Conservation (phyloP, 2,113 vertebrate species). For the Corythornis vintsioides region DNA sequence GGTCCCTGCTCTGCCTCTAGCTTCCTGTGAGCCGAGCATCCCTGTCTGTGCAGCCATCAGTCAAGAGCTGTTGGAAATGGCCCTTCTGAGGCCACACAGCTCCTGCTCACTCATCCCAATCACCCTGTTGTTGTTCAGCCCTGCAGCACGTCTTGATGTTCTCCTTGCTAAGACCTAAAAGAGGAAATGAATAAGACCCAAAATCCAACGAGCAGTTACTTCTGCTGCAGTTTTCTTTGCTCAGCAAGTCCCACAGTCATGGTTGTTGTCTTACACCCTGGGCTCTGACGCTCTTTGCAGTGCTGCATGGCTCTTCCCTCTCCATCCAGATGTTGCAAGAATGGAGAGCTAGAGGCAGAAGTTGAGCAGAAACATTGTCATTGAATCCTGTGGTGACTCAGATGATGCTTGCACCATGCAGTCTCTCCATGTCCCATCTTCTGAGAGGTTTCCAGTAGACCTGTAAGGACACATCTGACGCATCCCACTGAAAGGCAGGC, state of each 20-base stretch:
- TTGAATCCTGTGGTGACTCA: fast-evolving
- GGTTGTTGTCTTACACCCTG: neutral
- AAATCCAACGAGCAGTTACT: neutral
- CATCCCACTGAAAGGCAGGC: fast-evolving
- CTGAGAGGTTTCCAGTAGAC: neutral
- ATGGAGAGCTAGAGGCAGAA: neutral
- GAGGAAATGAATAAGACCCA: neutral
- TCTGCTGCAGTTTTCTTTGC: neutral
- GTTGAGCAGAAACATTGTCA: fast-evolving
- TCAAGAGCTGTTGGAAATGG: neutral
- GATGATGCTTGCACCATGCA: fast-evolving
- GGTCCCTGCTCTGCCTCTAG: neutral
- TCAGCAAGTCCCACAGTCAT: fast-evolving
- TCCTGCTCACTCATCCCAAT: too few relatives aligned
- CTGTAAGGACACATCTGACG: neutral
- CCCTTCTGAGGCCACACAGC: too few relatives aligned
- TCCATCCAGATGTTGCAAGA: neutral
- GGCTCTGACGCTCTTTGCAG: neutral
- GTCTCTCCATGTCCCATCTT: fast-evolving
- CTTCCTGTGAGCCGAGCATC: neutral
- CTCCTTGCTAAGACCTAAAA: too few relatives aligned
- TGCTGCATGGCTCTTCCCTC: neutral
- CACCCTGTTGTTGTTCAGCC: too few relatives aligned
- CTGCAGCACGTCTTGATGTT: too few relatives aligned
- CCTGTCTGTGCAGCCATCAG: neutral